A percentile compares a stretch with the other conserved stretches of the same genome.
phyloP scores from a whole-genome alignment of 2,888 invertebrate species.

The Tetramorium bicarinatum region DNA sequence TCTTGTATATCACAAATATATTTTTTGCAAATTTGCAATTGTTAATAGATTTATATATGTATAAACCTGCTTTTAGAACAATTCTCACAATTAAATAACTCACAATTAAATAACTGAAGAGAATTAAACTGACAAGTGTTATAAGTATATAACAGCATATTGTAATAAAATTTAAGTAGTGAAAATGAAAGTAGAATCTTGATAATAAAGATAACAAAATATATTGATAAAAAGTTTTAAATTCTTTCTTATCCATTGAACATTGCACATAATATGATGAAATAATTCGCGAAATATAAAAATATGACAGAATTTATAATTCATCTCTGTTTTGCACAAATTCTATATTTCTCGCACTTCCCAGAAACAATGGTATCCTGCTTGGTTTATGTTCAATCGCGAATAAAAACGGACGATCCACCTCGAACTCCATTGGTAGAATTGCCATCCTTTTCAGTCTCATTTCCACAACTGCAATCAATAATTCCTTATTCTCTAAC shows the following conservation, averaged over 20 bases:
- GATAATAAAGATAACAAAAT: neutral
- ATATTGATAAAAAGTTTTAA: neutral
- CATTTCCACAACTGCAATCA: slow-evolving; percentile 75
- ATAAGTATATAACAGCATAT: neutral
- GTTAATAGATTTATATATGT: neutral
- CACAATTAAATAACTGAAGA: neutral
- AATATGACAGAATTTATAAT: slow-evolving; percentile 73
- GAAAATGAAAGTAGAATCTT: neutral
- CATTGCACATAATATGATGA: neutral
- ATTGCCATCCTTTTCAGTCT: slow-evolving; percentile 75
- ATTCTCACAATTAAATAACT: neutral
- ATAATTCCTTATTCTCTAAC: neutral
- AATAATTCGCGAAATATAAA: neutral
- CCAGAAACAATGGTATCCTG: slow-evolving; percentile 81
- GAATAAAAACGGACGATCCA: slow-evolving; percentile 85
- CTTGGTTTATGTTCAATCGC: slow-evolving; percentile 80
- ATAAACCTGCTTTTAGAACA: neutral
- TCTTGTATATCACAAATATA: neutral
- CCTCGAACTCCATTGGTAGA: slow-evolving; percentile 79
- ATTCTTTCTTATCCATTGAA: neutral
- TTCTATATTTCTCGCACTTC: slow-evolving; percentile 79
- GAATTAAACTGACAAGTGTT: neutral
- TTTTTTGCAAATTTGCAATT: neutral
- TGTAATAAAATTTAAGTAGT: neutral
- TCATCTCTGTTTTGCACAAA: slow-evolving; percentile 77